phyloP scores from a whole-genome alignment of 1,140 invertebrate genomes.

The Brachionus plicatilis region DNA sequence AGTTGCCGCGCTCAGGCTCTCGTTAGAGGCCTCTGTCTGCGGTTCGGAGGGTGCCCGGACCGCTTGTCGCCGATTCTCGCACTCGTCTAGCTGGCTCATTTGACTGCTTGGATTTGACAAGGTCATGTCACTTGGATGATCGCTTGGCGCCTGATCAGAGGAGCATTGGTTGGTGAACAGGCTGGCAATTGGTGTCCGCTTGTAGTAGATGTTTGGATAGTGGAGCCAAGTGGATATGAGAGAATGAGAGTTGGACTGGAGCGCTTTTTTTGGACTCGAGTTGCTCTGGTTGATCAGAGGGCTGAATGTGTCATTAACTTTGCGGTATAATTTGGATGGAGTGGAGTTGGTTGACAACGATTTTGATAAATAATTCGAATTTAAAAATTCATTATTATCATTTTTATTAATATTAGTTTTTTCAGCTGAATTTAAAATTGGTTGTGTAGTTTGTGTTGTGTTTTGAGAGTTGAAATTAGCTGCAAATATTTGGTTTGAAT shows the following conservation, averaged over 20 bases:
- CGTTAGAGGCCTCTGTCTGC: background rate
- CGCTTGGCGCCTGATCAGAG: background rate
- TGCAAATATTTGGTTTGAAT: background rate
- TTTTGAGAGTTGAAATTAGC: background rate
- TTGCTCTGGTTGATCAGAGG: background rate
- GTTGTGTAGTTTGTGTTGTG: constrained; percentile 4
- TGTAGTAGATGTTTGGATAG: background rate
- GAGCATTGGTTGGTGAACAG: background rate
- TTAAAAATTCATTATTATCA: constrained; percentile 30
- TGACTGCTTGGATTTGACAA: background rate
- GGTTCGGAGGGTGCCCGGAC: background rate
- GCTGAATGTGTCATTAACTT: background rate
- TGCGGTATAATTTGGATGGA: constrained; percentile 3
- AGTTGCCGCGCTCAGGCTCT: background rate
- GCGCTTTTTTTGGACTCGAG: background rate
- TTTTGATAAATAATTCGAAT: constrained; percentile 22
- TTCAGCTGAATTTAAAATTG: background rate
- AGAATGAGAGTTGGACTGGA: background rate
- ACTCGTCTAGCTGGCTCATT: background rate
- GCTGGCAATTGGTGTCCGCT: background rate
- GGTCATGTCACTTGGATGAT: background rate
- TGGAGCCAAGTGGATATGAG: background rate
- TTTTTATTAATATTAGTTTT: constrained; percentile 29
- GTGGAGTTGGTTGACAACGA: constrained; percentile 23
- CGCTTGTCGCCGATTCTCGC: background rate